Percentiles rank a stretch among this genome's conserved stretches.
Conservation (phyloP, 1,140 invertebrate genomes). For the Drosophila nikananu region DNA sequence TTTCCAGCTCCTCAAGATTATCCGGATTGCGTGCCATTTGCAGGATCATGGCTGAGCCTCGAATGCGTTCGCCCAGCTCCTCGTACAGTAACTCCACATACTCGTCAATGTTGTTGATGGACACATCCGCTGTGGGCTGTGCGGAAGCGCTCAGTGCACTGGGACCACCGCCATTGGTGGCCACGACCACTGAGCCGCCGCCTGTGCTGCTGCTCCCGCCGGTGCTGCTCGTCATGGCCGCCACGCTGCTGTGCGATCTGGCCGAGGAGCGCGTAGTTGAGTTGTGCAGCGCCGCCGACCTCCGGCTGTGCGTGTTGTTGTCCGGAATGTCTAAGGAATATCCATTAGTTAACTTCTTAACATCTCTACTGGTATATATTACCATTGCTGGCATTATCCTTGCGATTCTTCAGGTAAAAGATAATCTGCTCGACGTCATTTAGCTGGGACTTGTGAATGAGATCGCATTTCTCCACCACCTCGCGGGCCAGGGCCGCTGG, state of each 20-base stretch:
- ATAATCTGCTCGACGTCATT: constrained; percentile 96
- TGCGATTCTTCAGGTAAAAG: constrained; percentile 95
- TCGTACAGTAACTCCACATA: constrained; percentile 99
- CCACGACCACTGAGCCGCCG: constrained; percentile 14
- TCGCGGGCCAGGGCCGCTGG: constrained; percentile 92
- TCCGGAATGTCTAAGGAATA: constrained; percentile 66
- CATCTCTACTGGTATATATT: background rate
- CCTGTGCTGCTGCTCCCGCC: constrained; percentile 9
- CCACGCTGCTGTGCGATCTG: constrained; percentile 52
- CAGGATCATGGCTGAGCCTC: constrained; percentile 95
- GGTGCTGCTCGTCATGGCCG: constrained; percentile 45
- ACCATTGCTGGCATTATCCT: constrained; percentile 86
- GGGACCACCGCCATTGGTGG: constrained; percentile 26
- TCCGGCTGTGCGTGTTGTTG: constrained; percentile 71
- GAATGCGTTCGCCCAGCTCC: constrained; percentile 96
- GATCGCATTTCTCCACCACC: constrained; percentile 94
- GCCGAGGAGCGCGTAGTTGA: constrained; percentile 62
- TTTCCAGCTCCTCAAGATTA: constrained; percentile 96
- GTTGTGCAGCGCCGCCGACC: constrained; percentile 64
- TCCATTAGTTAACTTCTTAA: background rate
- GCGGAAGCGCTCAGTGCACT: constrained; percentile 32
- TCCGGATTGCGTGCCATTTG: constrained; percentile 96
- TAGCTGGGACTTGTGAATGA: constrained; percentile 94
- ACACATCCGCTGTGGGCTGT: constrained; percentile 85
- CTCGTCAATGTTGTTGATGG: constrained; percentile 94